Evolutionary conservation across 1,140 invertebrate species (phyloP), one percentile per base, ranked within the genome.

Genomic region (Drosophila paulistorum): DNA sequence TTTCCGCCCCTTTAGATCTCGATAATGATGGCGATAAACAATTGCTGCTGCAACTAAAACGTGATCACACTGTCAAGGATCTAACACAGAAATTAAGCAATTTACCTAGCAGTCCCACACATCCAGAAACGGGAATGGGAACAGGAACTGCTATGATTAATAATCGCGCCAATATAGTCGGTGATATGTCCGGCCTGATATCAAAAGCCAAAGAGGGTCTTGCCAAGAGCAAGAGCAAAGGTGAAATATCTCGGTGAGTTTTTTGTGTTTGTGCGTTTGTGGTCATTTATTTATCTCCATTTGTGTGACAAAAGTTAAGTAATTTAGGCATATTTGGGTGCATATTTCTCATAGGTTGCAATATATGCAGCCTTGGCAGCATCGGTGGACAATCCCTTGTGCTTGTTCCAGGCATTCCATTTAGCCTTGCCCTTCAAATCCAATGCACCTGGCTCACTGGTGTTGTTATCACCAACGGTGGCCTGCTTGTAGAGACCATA

Each of bases 371-470:
- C 94, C 92, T 97, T 96, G 26, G 98, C 97, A 58, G 95, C 95
- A n/a, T 97, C 96, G 92, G 95, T 94, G 54, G 93, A 93, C 71
- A 94, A 92, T 79, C 98, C 97, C 92, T 97, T 98, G 91, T 95
- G 96, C 9, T 80, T 92, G 74, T 95, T 94, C 98, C 98, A 99
- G n/a, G 97, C 95, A 83, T 98, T 96, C 97, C 97, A 99, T 92
- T 99, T 99, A 1, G 98, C 97, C 93, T 98, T 99, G 37, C 97
- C 97, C 93, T 97, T 98, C 65, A 98, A 94, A 92, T 98, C 97
- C 26, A 99, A 91, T 93, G 98, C 94, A 51, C 98, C 97, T 66
- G 98, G 98, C 82, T 96, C 95, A 65, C 93, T 95, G 92, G 94
- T 96, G 72, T 97, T 96, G 70, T 95, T 93, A 89, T 98, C 96